A percentile compares a stretch with the other conserved stretches of the same genome.
Evolutionary conservation across 2,888 invertebrate genomes (phyloP).

Genomic region (Trissonchulus sp.): DNA sequence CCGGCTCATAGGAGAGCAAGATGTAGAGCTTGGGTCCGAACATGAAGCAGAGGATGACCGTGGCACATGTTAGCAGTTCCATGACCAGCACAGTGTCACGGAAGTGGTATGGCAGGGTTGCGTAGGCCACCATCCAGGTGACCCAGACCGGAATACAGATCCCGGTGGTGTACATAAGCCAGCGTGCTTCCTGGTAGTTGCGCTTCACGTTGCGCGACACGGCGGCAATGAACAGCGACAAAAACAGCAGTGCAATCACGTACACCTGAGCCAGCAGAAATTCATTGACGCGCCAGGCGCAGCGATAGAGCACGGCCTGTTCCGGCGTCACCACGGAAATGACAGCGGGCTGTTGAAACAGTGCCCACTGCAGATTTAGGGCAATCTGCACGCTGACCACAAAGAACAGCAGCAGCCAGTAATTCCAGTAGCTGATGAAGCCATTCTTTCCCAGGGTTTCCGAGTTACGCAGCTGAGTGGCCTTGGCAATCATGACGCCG

Average conservation of each 20-base stretch:
- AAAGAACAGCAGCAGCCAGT: slow-evolving; percentile 49
- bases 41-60: slow-evolving; percentile 46
- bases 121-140: slow-evolving; percentile 42
- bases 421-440: slow-evolving; percentile 49
- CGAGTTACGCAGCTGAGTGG: slow-evolving; percentile 46
- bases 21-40: slow-evolving; percentile 52
- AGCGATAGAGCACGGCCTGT: slow-evolving; percentile 21
- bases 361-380: slow-evolving; percentile 34
- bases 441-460: slow-evolving; percentile 42
- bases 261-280: slow-evolving; percentile 38
- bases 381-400: slow-evolving; percentile 48
- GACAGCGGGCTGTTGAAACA: slow-evolving; percentile 36
- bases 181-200: slow-evolving; percentile 48
- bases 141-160: slow-evolving; percentile 42
- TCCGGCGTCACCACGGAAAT: slow-evolving; percentile 19
- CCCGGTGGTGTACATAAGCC: slow-evolving; percentile 43
- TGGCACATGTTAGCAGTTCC: slow-evolving; percentile 44
- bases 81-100: slow-evolving; percentile 41
- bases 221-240: slow-evolving; percentile 45
- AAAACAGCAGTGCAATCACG: slow-evolving; percentile 44
- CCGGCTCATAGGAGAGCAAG: slow-evolving; percentile 48
- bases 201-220: slow-evolving; percentile 48
- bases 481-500: slow-evolving; percentile 50
- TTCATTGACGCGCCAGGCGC: slow-evolving; percentile 31
- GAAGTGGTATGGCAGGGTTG: slow-evolving; percentile 37